Conservation (phyloP, 2,113 vertebrate genomes). For the Casuarius casuarius region DNA sequence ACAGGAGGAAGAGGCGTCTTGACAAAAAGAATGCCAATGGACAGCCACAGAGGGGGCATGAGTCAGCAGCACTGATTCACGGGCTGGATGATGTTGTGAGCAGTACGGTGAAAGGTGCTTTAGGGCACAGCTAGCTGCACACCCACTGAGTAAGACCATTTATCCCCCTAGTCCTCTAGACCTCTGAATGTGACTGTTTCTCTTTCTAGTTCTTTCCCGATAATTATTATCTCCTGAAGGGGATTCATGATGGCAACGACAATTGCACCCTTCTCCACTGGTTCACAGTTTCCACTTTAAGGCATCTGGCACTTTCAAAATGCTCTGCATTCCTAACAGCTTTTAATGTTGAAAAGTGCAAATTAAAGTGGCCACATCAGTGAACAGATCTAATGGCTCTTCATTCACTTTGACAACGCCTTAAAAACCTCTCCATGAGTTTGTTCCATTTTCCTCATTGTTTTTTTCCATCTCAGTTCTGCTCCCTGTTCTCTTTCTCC, state of each 20-base stretch:
- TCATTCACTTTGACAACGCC: background rate
- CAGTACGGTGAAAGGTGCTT: background rate
- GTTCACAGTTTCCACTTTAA: background rate
- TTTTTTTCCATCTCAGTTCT: background rate
- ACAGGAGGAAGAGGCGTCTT: background rate
- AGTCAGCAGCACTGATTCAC: background rate
- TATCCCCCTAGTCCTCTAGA: background rate
- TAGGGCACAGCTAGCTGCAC: background rate
- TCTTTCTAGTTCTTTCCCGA: background rate
- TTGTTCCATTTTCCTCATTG: background rate
- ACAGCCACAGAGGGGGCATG: background rate
- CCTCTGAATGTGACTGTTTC: background rate
- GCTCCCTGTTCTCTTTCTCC: background rate
- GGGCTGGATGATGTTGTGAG: background rate
- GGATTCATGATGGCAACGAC: background rate
- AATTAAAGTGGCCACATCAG: slow-evolving; percentile 6
- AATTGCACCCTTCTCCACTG: background rate
- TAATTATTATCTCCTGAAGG: background rate
- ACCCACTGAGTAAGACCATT: background rate
- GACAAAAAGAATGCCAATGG: background rate
- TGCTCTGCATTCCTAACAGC: background rate
- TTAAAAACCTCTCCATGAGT: background rate
- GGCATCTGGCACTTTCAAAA: background rate
- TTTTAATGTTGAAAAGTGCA: slow-evolving; percentile 7
- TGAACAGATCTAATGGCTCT: slow-evolving; percentile 17